Conservation (phyloP, 2,113 vertebrate genomes). For the Otolemur garnettii region DNA sequence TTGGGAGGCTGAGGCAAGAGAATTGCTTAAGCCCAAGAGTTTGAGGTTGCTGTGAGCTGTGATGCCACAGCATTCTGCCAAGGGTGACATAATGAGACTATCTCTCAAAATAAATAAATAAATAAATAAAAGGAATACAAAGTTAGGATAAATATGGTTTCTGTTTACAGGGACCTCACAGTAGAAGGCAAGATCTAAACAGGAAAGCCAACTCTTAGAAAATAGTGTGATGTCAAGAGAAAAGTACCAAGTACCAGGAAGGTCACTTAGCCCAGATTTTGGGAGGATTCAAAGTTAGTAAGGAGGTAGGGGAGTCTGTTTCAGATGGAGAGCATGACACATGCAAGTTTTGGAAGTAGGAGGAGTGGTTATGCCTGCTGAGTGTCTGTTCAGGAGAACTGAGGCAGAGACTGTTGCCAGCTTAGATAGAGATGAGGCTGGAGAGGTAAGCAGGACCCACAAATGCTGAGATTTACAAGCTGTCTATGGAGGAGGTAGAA, state of each 20-base stretch:
- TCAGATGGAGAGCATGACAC: neutral
- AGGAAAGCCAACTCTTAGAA: neutral
- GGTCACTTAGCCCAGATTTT: neutral
- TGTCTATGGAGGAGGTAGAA: neutral
- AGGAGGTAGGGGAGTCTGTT: neutral
- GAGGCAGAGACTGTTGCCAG: neutral
- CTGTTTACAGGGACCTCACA: neutral
- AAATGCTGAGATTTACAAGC: neutral
- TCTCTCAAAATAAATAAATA: no score
- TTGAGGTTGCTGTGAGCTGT: no score
- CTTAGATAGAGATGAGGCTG: neutral
- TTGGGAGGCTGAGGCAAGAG: no score
- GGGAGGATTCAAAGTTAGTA: neutral
- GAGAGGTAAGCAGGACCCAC: neutral
- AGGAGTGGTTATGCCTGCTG: neutral
- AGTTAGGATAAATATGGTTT: neutral
- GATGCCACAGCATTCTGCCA: no score
- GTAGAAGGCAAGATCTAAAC: neutral
- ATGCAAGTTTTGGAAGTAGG: neutral
- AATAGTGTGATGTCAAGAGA: neutral
- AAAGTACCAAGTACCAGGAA: neutral
- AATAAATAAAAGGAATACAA: slow-evolving; percentile 19
- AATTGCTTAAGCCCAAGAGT: no score
- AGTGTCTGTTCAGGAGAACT: neutral
- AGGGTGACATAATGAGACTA: no score